Evolutionary conservation across 2,797 vertebrate species (phyloP).

Genomic region (Balearica regulorum): DNA sequence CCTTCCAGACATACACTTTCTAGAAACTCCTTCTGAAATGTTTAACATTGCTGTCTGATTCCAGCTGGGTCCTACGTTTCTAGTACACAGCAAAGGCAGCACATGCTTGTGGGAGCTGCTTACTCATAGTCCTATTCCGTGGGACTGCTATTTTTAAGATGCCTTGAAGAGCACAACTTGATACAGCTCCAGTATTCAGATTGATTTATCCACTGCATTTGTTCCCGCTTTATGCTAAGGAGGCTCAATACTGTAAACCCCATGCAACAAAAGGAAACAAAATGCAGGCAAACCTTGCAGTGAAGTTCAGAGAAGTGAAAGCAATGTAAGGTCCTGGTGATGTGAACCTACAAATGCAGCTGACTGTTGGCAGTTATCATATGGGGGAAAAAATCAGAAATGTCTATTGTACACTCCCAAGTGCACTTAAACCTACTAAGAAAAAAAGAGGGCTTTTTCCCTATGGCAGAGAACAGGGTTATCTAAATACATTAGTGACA

Average conservation of each 20-base stretch:
- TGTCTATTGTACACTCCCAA: neutral
- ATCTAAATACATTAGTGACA: neutral
- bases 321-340: neutral
- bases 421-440: neutral
- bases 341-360: neutral
- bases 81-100: neutral
- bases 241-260: neutral
- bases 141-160: slow-evolving; percentile 7
- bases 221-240: neutral
- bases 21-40: neutral
- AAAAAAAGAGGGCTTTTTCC: neutral
- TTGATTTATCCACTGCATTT: neutral
- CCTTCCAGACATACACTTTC: neutral
- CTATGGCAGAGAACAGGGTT: neutral
- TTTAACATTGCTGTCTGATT: neutral
- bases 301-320: neutral
- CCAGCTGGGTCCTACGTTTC: neutral
- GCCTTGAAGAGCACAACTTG: neutral
- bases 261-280: neutral
- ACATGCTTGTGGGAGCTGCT: neutral
- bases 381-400: neutral
- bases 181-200: neutral
- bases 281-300: neutral
- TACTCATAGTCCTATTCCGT: neutral
- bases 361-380: neutral